These are phyloP conservation scores for Falco peregrinus DNA, from an alignment of 2,797 vertebrate genomes.

Conservation along the genomic window DNA sequence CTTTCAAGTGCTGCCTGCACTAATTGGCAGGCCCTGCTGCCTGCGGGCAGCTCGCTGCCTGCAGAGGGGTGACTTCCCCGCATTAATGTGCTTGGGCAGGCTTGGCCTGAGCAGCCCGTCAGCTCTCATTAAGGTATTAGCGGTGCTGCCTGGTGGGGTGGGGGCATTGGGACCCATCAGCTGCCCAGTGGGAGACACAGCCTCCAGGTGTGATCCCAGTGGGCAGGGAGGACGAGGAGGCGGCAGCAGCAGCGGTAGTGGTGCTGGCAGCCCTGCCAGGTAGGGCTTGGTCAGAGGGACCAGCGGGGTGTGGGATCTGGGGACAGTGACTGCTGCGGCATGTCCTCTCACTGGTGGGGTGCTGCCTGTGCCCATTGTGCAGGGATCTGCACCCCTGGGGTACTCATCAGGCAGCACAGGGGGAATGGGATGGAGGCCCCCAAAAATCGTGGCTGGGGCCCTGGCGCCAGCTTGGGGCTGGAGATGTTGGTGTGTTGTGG, in stretches of 20 bases:
- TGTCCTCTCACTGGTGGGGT: fast-evolving
- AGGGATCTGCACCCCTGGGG: background rate
- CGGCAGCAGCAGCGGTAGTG: background rate
- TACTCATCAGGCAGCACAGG: fast-evolving
- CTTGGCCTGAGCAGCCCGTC: background rate
- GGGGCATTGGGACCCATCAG: fast-evolving
- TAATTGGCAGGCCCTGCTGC: background rate
- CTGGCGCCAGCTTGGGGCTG: background rate
- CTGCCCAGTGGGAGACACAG: fast-evolving
- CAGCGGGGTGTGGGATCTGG: background rate
- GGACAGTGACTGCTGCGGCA: fast-evolving
- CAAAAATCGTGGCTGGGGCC: background rate
- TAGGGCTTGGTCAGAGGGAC: background rate
- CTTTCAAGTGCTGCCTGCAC: background rate
- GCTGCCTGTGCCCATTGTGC: fast-evolving
- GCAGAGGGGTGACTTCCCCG: fast-evolving
- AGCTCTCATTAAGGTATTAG: constrained; percentile 40
- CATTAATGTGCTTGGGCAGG: background rate
- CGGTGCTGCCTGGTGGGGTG: fast-evolving
- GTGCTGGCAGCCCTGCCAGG: background rate
- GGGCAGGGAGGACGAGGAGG: background rate
- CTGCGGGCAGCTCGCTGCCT: background rate
- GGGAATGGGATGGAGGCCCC: too few relatives aligned
- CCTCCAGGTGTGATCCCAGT: background rate
- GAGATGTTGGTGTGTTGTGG: background rate